A percentile compares a stretch with the other conserved stretches of the same genome.
These are phyloP conservation scores for Eonycteris spelaea DNA, from an alignment of 2,113 vertebrate species.

Conservation along the genomic window DNA sequence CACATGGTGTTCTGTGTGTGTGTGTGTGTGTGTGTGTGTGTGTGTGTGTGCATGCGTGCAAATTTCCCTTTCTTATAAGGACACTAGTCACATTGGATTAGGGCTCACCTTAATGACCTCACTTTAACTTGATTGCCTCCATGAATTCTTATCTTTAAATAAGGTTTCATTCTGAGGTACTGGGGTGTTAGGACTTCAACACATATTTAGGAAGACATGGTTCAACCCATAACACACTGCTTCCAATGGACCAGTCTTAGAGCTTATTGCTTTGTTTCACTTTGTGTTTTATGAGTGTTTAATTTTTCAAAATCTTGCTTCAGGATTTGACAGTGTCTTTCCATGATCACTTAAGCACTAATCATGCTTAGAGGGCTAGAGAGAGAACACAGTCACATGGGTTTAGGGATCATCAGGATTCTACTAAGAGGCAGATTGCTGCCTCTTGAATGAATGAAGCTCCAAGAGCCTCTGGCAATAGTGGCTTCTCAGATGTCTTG, in stretches of 20 bases:
- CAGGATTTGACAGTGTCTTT: not conserved
- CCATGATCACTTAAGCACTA: not conserved
- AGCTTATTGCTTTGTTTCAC: not conserved
- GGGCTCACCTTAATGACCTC: not conserved
- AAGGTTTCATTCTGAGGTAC: not conserved
- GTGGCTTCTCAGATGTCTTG: not conserved
- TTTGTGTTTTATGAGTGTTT: not conserved
- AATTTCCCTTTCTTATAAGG: not conserved
- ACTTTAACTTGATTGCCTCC: not conserved
- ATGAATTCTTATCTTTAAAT: not conserved
- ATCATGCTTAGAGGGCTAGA: not conserved
- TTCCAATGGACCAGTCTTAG: not conserved
- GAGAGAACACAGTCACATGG: rapidly evolving
- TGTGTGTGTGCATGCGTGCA: not conserved
- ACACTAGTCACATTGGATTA: not conserved
- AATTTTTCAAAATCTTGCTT: not conserved
- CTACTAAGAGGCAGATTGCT: not conserved
- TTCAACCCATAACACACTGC: not conserved
- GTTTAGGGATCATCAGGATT: not conserved
- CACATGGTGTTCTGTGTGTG: not conserved
- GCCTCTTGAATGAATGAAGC: not conserved
- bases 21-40: rapidly evolving
- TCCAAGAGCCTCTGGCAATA: not conserved
- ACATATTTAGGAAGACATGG: not conserved
- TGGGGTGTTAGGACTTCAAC: not conserved